Conservation (phyloP, 2,888 invertebrate genomes). For the Palloptera scutellata region DNA sequence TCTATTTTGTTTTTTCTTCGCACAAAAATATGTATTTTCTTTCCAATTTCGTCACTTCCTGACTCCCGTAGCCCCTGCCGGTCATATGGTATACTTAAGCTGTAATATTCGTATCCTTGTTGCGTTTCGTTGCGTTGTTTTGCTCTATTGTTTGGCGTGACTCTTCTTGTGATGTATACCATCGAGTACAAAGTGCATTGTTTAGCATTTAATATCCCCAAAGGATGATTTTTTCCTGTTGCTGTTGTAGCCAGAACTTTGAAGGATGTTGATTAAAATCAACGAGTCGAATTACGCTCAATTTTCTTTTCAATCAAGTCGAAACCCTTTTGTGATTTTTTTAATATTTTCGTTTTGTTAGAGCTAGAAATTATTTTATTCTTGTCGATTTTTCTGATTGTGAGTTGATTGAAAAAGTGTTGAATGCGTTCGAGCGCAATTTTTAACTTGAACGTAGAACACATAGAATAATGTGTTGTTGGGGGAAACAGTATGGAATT, state of each 20-base stretch:
- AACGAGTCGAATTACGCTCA: slow-evolving; percentile 20
- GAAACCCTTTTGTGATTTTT: slow-evolving; percentile 7
- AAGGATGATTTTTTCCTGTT: background rate
- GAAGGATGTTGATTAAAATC: slow-evolving; percentile 21
- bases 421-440: too few species aligned
- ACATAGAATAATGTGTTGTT: too few species aligned
- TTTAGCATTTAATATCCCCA: slow-evolving; percentile 21
- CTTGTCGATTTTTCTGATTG: slow-evolving; percentile 1
- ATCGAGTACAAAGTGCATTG: background rate
- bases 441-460: too few species aligned
- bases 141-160: slow-evolving; percentile 1
- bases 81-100: too few species aligned
- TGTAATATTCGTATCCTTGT: too few species aligned
- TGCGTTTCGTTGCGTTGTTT: too few species aligned
- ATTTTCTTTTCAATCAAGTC: slow-evolving; percentile 24
- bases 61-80: background rate
- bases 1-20: slow-evolving; percentile 1
- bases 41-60: background rate
- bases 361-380: background rate
- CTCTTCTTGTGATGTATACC: background rate
- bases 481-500: too few species aligned
- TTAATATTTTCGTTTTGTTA: background rate
- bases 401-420: background rate
- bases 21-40: background rate
- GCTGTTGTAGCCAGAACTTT: background rate